Conservation (phyloP, 92 coral and sea anemone species). For the Plumapathes pennacea region DNA sequence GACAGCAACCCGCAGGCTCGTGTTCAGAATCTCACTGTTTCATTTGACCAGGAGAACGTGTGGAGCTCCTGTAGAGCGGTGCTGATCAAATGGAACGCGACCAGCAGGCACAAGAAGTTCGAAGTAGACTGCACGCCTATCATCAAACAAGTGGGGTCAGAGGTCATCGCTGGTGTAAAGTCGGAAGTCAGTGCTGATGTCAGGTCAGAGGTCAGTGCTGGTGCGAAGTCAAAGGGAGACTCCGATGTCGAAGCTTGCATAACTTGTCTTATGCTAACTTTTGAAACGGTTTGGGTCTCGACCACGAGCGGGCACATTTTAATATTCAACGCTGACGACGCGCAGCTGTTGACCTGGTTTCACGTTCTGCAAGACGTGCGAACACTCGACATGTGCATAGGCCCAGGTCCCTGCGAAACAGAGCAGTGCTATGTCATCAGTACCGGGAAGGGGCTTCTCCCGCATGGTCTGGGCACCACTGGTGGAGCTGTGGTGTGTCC, state of each 20-base stretch:
- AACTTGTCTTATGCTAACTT: constrained; percentile 69
- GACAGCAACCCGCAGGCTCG: constrained; percentile 77
- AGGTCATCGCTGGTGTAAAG: constrained; percentile 1
- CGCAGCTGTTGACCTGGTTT: constrained; percentile 82
- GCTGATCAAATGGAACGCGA: constrained; percentile 81
- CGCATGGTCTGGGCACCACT: constrained; percentile 67
- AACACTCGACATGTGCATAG: constrained; percentile 62
- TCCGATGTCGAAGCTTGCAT: constrained; percentile 60
- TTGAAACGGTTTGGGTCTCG: constrained; percentile 91
- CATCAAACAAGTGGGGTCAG: constrained; percentile 11
- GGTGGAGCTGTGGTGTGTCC: constrained; percentile 62
- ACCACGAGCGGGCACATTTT: constrained; percentile 84
- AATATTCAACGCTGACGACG: constrained; percentile 69
- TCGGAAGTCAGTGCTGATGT: too few species aligned
- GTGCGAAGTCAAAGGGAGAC: not conserved
- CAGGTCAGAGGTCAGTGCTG: too few species aligned
- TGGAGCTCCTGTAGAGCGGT: constrained; percentile 80
- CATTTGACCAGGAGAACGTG: constrained; percentile 53
- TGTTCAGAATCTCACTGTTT: constrained; percentile 47
- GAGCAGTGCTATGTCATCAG: constrained; percentile 86
- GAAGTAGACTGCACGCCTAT: constrained; percentile 68
- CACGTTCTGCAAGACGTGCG: constrained; percentile 84
- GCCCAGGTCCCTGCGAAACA: constrained; percentile 89
- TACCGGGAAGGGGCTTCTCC: constrained; percentile 75
- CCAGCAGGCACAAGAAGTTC: constrained; percentile 57